These are phyloP conservation scores for Rhinichthys klamathensis DNA, from an alignment of 2,113 vertebrate species.

Conservation along the genomic window DNA sequence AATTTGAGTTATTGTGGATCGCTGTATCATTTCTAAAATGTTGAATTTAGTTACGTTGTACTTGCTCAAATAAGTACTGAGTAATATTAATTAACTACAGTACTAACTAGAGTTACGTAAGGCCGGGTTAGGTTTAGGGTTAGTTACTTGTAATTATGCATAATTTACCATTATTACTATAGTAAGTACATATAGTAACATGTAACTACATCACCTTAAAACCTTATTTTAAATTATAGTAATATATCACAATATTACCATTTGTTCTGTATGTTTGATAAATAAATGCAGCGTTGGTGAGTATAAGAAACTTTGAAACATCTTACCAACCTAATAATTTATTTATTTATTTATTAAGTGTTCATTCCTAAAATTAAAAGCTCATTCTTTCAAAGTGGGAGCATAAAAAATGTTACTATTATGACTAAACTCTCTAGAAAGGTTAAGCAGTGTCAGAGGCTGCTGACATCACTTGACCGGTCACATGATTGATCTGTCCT, in stretches of 20 bases:
- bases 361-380: background rate
- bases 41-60: too few relatives aligned
- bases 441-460: slow-evolving; percentile 52
- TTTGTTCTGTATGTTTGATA: background rate
- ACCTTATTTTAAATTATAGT: too few relatives aligned
- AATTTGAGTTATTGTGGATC: background rate
- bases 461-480: slow-evolving; percentile 37
- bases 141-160: too few relatives aligned
- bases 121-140: too few relatives aligned
- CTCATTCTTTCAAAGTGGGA: background rate
- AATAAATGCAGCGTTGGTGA: background rate
- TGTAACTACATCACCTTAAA: too few relatives aligned
- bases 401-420: background rate
- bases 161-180: too few relatives aligned
- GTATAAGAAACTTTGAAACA: background rate
- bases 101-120: too few relatives aligned
- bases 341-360: background rate
- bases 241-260: too few relatives aligned
- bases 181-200: too few relatives aligned
- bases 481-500: slow-evolving; percentile 49
- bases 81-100: too few relatives aligned
- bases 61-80: too few relatives aligned
- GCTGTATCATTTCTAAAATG: background rate
- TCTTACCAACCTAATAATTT: background rate
- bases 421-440: background rate